A percentile compares a stretch with the other conserved stretches of the same genome.
Conservation (phyloP, 2,797 vertebrate species). For the Brachyrhaphis roseni region DNA sequence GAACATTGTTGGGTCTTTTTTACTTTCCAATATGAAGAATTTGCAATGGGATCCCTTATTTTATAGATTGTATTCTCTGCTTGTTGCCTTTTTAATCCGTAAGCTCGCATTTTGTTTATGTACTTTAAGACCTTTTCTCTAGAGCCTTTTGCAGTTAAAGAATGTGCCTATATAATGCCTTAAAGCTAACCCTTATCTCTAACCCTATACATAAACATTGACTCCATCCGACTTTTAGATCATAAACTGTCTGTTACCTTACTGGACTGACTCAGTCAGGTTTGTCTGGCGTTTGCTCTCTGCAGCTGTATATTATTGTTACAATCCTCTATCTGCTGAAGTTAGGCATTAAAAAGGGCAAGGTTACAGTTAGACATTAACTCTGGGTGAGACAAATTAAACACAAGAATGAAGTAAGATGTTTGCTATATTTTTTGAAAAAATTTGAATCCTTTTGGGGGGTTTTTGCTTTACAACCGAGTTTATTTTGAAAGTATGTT, state of each 20-base stretch:
- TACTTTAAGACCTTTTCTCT: background rate
- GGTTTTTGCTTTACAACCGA: background rate
- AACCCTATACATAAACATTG: background rate
- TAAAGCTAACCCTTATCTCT: background rate
- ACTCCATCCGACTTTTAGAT: background rate
- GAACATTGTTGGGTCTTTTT: background rate
- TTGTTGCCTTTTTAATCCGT: background rate
- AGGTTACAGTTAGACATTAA: slow-evolving; percentile 5
- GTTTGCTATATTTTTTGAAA: background rate
- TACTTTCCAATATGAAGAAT: background rate
- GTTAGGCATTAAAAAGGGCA: slow-evolving; percentile 3
- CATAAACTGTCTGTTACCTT: background rate
- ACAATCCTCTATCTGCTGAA: background rate
- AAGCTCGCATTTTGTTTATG: background rate
- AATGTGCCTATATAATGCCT: background rate
- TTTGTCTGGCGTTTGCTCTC: background rate
- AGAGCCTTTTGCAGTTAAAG: background rate
- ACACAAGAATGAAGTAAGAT: background rate
- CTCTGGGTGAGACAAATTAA: background rate
- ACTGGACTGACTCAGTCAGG: background rate
- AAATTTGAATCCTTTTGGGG: too few species aligned
- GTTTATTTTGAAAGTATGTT: background rate
- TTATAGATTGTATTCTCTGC: too few species aligned
- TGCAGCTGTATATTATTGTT: background rate
- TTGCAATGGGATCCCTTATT: background rate